Conservation (phyloP, 2,113 vertebrate genomes). For the human region DNA sequence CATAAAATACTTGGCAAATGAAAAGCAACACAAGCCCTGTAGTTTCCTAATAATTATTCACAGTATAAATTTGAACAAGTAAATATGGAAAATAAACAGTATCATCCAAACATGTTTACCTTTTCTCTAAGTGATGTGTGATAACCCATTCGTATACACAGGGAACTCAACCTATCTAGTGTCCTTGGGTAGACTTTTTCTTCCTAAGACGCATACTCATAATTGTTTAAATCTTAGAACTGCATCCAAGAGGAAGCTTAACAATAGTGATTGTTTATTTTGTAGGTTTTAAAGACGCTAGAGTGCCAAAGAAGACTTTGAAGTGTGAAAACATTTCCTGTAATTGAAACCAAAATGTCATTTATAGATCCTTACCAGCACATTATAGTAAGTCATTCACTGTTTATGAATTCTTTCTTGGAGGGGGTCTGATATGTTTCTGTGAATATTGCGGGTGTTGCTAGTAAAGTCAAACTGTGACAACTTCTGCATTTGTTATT, state of each 20-base stretch:
- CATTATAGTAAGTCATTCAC: conserved; percentile 92
- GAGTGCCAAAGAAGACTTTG: conserved; percentile 56
- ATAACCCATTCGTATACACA: neutral
- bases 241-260: conserved; percentile 39
- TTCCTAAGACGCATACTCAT: neutral
- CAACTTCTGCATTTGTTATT: neutral
- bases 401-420: neutral
- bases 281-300: conserved; percentile 68
- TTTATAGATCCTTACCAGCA: conserved; percentile 91
- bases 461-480: neutral
- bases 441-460: neutral
- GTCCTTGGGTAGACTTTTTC: neutral
- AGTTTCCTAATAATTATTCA: conserved; percentile 55
- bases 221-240: conserved; percentile 9
- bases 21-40: neutral
- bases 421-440: neutral
- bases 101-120: neutral
- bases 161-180: neutral
- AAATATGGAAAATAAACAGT: conserved; percentile 34
- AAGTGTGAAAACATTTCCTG: conserved; percentile 68
- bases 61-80: conserved; percentile 50
- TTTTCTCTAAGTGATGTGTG: neutral
- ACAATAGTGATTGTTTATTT: conserved; percentile 58
- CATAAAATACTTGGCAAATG: conserved; percentile 47
- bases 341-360: conserved; percentile 86